Percentiles rank a stretch among this genome's conserved stretches.
These are phyloP conservation scores for Pollenia amentaria DNA, from an alignment of 2,888 invertebrate genomes.

Conservation along the genomic window DNA sequence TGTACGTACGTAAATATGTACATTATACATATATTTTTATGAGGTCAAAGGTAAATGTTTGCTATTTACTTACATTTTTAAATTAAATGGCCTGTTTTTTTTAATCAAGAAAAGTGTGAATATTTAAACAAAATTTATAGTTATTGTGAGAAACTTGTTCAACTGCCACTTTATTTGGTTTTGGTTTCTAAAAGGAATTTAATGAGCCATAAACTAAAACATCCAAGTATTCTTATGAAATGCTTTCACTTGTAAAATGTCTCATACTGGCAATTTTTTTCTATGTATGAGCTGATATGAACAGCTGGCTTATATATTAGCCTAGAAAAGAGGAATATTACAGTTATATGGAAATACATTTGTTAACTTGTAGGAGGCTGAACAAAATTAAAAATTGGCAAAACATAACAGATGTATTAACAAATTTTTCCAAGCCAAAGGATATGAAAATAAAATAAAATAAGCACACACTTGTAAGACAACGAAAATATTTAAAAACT, in stretches of 20 bases:
- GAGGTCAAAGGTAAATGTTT: slow-evolving; percentile 73
- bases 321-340: slow-evolving; percentile 7
- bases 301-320: slow-evolving; percentile 38
- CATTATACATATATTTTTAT: slow-evolving; percentile 51
- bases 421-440: not conserved
- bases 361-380: slow-evolving; percentile 14
- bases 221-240: slow-evolving; percentile 28
- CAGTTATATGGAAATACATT: slow-evolving; percentile 39
- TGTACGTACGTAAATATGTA: slow-evolving; percentile 18
- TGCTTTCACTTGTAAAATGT: slow-evolving; percentile 24
- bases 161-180: not conserved
- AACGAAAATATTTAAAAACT: not conserved
- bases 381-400: slow-evolving; percentile 16
- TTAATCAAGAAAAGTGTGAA: slow-evolving; percentile 28
- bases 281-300: not conserved
- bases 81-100: slow-evolving; percentile 35
- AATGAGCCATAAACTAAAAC: slow-evolving; percentile 50
- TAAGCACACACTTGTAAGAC: not conserved
- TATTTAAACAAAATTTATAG: not conserved
- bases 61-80: slow-evolving; percentile 29
- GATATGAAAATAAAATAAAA: not conserved
- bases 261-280: not conserved
- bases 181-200: slow-evolving; percentile 20
- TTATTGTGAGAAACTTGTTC: too few relatives aligned
- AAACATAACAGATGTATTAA: slow-evolving; percentile 31